These are phyloP conservation scores for Pocillopora verrucosa DNA, from an alignment of 64 coral and sea anemone genomes.

Conservation along the genomic window DNA sequence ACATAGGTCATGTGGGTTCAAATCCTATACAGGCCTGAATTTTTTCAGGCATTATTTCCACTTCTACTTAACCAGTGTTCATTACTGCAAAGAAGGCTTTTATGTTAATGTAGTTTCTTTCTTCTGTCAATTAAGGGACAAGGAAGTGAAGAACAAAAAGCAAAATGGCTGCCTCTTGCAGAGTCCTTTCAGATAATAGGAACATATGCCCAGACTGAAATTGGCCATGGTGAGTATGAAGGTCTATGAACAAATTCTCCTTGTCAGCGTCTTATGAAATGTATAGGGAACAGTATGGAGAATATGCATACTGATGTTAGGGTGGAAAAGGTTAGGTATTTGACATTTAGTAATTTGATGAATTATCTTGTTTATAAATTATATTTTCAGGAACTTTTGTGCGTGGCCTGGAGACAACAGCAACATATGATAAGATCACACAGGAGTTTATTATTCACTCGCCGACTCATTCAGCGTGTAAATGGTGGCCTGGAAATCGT, in stretches of 20 bases:
- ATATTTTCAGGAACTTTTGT: slow-evolving; percentile 67
- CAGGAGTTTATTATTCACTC: slow-evolving; percentile 83
- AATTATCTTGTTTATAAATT: not conserved
- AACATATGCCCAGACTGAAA: slow-evolving; percentile 96
- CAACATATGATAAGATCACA: slow-evolving; percentile 77
- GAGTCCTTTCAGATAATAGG: slow-evolving; percentile 77
- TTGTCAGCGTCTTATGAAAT: too few relatives aligned
- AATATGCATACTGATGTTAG: too few relatives aligned
- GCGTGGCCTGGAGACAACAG: slow-evolving; percentile 84
- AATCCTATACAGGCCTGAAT: too few relatives aligned
- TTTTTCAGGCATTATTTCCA: too few relatives aligned
- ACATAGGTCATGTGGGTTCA: too few relatives aligned
- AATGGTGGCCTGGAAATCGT: slow-evolving; percentile 97
- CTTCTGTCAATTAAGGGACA: slow-evolving; percentile 40
- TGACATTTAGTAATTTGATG: too few relatives aligned
- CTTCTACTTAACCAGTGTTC: too few relatives aligned
- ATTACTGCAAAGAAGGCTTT: too few relatives aligned
- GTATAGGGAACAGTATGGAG: too few relatives aligned
- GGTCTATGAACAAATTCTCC: too few relatives aligned
- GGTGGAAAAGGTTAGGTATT: too few relatives aligned
- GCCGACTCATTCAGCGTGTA: slow-evolving; percentile 71
- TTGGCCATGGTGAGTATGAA: slow-evolving; percentile 82
- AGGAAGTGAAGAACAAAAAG: slow-evolving; percentile 71
- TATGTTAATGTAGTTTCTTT: not conserved
- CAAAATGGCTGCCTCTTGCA: slow-evolving; percentile 85